Evolutionary conservation across 2,888 invertebrate genomes (phyloP).

Genomic region (Nephrotoma appendiculata): DNA sequence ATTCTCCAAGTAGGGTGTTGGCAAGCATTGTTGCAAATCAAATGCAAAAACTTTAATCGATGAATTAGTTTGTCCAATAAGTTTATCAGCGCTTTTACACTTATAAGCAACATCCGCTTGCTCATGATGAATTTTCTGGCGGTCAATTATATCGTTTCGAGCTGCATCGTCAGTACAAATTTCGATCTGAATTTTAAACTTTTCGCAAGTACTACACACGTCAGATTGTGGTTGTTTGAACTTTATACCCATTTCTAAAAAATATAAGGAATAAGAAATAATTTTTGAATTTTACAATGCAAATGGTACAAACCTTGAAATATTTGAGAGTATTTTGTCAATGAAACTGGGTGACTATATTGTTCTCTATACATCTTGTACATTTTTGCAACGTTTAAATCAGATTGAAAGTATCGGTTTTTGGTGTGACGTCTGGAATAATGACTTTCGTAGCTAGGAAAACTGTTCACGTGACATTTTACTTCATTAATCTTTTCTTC

Average conservation of each 20-base stretch:
- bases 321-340: too few species aligned
- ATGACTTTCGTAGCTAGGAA: not conserved
- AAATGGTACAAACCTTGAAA: not conserved
- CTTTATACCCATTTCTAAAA: not conserved
- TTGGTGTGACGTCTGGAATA: not conserved
- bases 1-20: not conserved
- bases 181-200: not conserved
- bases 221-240: not conserved
- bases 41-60: not conserved
- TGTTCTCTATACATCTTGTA: too few species aligned
- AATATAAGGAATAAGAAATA: not conserved
- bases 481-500: not conserved
- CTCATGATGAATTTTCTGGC: not conserved
- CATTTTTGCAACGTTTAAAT: too few species aligned
- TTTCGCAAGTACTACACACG: not conserved
- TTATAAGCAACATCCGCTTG: not conserved
- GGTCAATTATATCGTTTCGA: not conserved
- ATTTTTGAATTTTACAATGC: not conserved
- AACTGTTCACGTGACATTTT: not conserved
- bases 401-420: not conserved
- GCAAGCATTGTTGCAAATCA: not conserved
- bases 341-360: too few species aligned
- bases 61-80: not conserved
- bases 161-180: not conserved
- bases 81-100: not conserved